Evolutionary conservation across 2,888 invertebrate species (phyloP).

Genomic region (Lottia scabra): DNA sequence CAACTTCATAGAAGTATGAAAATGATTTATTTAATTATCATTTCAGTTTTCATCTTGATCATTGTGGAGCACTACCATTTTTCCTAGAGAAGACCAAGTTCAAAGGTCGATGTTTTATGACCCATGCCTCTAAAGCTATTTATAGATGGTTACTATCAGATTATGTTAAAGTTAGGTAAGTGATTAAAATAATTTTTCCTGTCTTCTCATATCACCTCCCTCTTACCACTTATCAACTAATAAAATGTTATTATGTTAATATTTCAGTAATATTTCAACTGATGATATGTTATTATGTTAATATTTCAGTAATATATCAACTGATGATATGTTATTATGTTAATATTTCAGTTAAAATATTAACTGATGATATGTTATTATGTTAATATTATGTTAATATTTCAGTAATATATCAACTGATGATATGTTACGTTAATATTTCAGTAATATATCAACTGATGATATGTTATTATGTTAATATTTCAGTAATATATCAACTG

Average conservation of each 20-base stretch:
- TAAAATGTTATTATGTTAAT: not conserved
- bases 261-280: not conserved
- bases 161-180: slow-evolving; percentile 95
- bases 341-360: slow-evolving; percentile 82
- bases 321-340: not conserved
- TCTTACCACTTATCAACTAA: too few relatives aligned
- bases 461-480: too few relatives aligned
- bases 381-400: too few relatives aligned
- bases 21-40: slow-evolving; percentile 23
- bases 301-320: not conserved
- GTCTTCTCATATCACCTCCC: too few relatives aligned
- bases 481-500: too few relatives aligned
- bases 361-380: slow-evolving; percentile 74
- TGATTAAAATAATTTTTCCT: too few relatives aligned
- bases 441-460: too few relatives aligned
- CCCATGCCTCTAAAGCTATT: slow-evolving; percentile 99
- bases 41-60: slow-evolving; percentile 95
- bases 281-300: not conserved
- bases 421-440: too few relatives aligned
- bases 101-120: slow-evolving; percentile 98
- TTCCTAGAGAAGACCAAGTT: slow-evolving; percentile 97
- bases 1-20: not conserved
- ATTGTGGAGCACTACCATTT: slow-evolving; percentile 98
- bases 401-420: too few relatives aligned
- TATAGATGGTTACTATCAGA: slow-evolving; percentile 98